These are phyloP conservation scores for Ascidia mentula DNA, from an alignment of 23 tunicate genomes.

Conservation along the genomic window DNA sequence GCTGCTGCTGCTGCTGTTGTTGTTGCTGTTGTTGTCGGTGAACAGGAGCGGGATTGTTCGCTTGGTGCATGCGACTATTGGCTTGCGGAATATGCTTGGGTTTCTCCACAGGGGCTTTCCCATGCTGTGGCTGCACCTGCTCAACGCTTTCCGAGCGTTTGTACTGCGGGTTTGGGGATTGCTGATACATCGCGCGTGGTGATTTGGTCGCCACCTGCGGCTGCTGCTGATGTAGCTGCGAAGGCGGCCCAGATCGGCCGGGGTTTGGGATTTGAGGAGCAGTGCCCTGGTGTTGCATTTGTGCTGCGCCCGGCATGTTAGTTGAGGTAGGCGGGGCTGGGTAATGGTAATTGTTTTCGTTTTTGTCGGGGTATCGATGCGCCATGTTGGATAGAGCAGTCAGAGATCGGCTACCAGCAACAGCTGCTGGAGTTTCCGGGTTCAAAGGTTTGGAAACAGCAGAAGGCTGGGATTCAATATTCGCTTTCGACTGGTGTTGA, in stretches of 20 bases:
- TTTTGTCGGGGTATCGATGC: neutral
- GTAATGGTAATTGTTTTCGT: neutral
- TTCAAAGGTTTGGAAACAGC: neutral
- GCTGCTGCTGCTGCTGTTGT: neutral
- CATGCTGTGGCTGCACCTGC: neutral
- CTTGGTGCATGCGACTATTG: neutral
- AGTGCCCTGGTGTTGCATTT: constrained; percentile 1
- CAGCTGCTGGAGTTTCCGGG: neutral
- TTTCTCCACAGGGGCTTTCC: neutral
- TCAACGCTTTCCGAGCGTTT: neutral
- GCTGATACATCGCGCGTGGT: neutral
- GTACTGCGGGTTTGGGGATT: neutral
- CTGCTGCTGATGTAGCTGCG: neutral
- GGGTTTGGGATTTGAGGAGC: neutral
- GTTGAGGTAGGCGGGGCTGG: constrained; percentile 5
- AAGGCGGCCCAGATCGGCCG: neutral
- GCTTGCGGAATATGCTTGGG: neutral
- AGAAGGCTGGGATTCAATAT: neutral
- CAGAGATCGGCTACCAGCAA: neutral
- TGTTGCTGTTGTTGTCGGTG: neutral
- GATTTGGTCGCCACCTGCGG: constrained; percentile 9
- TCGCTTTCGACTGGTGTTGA: neutral
- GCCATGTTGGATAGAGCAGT: neutral
- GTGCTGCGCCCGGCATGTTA: neutral
- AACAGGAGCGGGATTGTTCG: neutral